Evolutionary conservation across 2,888 invertebrate species (phyloP).

Genomic region (Dasypogon diadema): DNA sequence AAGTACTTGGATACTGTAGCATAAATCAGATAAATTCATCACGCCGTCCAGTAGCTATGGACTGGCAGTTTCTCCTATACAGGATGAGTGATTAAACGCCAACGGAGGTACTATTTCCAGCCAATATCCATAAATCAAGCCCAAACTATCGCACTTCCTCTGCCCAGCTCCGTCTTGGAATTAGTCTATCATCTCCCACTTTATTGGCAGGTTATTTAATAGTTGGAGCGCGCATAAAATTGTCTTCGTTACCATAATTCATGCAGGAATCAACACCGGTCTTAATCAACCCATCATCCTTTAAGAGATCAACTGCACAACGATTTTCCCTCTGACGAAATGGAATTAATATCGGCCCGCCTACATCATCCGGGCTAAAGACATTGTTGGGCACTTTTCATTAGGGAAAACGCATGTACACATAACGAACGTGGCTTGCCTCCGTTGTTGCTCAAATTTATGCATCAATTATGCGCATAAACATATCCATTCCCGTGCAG

Average conservation of each 20-base stretch:
- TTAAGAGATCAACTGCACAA: background rate
- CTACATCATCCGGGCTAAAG: conserved; percentile 30
- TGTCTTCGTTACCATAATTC: conserved; percentile 25
- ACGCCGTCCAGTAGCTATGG: too few relatives aligned
- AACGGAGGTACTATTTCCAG: too few relatives aligned
- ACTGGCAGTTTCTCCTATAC: too few relatives aligned
- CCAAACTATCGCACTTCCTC: too few relatives aligned
- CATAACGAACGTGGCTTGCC: background rate
- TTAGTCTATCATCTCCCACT: background rate
- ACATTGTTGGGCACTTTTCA: conserved; percentile 24
- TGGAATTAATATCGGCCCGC: conserved; percentile 29
- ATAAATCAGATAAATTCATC: too few relatives aligned
- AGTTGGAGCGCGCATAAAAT: conserved; percentile 3
- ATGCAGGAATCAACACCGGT: conserved; percentile 4
- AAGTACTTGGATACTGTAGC: too few relatives aligned
- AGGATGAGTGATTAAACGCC: too few relatives aligned
- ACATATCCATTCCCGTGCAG: conserved; percentile 53
- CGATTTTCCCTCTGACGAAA: background rate
- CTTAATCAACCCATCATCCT: conserved; percentile 36
- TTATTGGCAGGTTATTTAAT: conserved; percentile 1
- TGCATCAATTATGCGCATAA: conserved; percentile 56
- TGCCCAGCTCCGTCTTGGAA: too few relatives aligned
- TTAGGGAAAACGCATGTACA: conserved; percentile 14
- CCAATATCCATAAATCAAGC: too few relatives aligned
- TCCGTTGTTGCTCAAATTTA: conserved; percentile 48